Percentiles rank a stretch among this genome's conserved stretches.
Evolutionary conservation across 2,888 invertebrate species (phyloP).

Genomic region (Platycheirus albimanus): DNA sequence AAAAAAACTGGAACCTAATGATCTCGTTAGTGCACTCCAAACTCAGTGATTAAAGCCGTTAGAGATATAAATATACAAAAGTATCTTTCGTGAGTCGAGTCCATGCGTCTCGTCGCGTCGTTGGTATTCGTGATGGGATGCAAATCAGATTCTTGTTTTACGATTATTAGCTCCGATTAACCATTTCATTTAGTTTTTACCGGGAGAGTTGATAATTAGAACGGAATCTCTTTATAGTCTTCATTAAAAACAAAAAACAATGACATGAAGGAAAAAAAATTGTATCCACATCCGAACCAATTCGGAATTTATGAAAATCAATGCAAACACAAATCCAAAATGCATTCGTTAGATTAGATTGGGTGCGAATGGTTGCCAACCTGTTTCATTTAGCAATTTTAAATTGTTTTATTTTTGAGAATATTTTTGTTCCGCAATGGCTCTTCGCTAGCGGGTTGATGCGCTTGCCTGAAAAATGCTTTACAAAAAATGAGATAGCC

Average conservation of each 20-base stretch:
- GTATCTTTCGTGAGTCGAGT: slow-evolving; percentile 7
- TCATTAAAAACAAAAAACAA: slow-evolving; percentile 11
- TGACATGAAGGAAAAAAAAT: slow-evolving; percentile 8
- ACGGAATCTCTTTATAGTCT: slow-evolving; percentile 30
- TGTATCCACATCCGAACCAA: slow-evolving; percentile 11
- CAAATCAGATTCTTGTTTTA: slow-evolving; percentile 59
- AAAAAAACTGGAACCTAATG: neutral
- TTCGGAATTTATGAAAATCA: slow-evolving; percentile 20
- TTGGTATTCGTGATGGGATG: slow-evolving; percentile 36
- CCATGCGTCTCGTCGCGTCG: no score
- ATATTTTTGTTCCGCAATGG: no score
- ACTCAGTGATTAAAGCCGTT: slow-evolving; percentile 36
- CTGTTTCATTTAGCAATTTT: neutral
- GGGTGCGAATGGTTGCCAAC: neutral
- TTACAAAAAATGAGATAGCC: no score
- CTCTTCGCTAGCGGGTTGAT: no score
- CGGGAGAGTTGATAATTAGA: slow-evolving; percentile 54
- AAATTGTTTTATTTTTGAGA: no score
- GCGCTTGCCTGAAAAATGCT: no score
- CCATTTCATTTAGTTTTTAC: slow-evolving; percentile 65
- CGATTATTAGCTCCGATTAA: slow-evolving; percentile 61
- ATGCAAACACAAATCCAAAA: slow-evolving; percentile 7
- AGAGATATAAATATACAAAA: neutral
- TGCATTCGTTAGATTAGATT: slow-evolving; percentile 32
- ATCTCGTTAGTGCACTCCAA: slow-evolving; percentile 12